These are phyloP conservation scores for Pachyramphus minor DNA, from an alignment of 2,113 vertebrate genomes.

Conservation along the genomic window DNA sequence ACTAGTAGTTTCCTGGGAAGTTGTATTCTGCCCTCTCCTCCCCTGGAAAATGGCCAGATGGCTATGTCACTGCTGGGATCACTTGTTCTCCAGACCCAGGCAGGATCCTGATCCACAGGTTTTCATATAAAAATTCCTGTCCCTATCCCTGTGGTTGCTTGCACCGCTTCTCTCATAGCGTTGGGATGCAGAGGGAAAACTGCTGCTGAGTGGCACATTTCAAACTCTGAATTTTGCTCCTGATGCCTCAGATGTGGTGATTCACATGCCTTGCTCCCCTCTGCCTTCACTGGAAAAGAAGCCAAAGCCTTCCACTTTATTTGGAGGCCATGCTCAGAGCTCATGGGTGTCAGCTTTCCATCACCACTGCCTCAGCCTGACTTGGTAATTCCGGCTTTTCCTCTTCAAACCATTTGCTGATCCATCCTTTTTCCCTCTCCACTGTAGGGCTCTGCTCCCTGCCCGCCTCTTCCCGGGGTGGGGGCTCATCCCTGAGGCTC, in stretches of 20 bases:
- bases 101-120: not conserved
- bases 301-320: not conserved
- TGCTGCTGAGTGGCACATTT: not conserved
- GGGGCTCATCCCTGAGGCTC: not conserved
- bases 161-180: not conserved
- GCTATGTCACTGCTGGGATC: not conserved
- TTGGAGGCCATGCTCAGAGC: not conserved
- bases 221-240: not conserved
- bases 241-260: not conserved
- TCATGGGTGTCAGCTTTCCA: not conserved
- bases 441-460: not conserved
- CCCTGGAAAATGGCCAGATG: not conserved
- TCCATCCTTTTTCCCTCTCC: accelerated
- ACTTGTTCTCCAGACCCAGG: not conserved
- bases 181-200: not conserved
- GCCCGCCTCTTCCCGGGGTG: not conserved
- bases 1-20: not conserved
- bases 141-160: not conserved
- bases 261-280: not conserved
- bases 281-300: not conserved
- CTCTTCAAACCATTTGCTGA: not conserved
- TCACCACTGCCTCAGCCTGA: not conserved
- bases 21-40: not conserved
- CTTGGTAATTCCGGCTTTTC: not conserved
- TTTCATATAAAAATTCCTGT: not conserved